phyloP scores from a whole-genome alignment of 2,888 invertebrate genomes.

The Melipona bicolor region DNA sequence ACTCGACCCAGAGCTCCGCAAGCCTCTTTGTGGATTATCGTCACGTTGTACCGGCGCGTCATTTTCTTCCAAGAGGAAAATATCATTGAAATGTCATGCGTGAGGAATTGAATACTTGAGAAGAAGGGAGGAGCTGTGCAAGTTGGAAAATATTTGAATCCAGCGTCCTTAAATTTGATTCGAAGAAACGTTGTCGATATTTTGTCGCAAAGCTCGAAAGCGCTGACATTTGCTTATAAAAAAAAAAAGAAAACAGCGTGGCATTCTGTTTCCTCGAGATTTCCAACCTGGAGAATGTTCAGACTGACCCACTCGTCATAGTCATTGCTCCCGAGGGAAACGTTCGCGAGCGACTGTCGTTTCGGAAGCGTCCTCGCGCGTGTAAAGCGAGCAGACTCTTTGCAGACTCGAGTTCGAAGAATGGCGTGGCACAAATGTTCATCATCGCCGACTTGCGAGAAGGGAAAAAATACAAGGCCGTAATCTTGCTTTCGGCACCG shows the following conservation, averaged over 20 bases:
- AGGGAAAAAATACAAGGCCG: conserved; percentile 72
- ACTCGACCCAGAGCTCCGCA: conserved; percentile 23
- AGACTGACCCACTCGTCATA: not conserved
- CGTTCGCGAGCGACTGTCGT: conserved; percentile 35
- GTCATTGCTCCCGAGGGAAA: not conserved
- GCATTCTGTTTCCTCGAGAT: too few relatives aligned
- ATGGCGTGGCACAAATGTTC: conserved; percentile 72
- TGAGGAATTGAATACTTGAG: not conserved
- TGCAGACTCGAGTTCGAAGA: conserved; percentile 41
- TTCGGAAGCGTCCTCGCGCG: conserved; percentile 32
- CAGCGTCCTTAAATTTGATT: too few relatives aligned
- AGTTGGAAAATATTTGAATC: too few relatives aligned
- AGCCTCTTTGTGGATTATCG: conserved; percentile 27
- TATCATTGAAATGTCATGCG: not conserved
- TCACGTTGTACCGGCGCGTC: conserved; percentile 14
- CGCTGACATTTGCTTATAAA: too few relatives aligned
- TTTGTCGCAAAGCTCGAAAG: too few relatives aligned
- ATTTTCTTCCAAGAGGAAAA: not conserved
- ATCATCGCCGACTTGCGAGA: conserved; percentile 67
- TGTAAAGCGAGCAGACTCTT: conserved; percentile 42
- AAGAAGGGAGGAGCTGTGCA: not conserved
- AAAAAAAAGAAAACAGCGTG: too few relatives aligned
- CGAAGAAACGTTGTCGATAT: too few relatives aligned
- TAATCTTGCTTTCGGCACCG: conserved; percentile 70
- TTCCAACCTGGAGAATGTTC: too few relatives aligned